Conservation (phyloP, 1,140 invertebrate genomes). For the Aporrectodea caliginosa region DNA sequence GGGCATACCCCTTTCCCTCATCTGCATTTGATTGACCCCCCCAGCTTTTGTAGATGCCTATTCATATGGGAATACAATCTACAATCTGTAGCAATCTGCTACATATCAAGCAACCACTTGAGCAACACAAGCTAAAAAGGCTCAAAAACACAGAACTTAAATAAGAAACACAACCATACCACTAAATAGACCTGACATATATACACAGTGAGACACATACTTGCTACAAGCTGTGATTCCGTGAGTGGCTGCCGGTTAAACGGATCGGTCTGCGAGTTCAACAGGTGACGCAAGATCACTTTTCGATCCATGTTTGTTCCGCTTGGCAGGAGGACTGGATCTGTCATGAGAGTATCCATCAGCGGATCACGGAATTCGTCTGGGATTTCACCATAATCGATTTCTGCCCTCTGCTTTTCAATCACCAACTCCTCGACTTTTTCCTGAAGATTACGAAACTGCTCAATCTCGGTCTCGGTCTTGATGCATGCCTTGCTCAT, state of each 20-base stretch:
- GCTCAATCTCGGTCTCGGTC: slow-evolving; percentile 70
- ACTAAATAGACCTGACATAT: background rate
- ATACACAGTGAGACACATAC: no score
- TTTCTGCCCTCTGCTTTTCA: slow-evolving; percentile 63
- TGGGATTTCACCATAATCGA: slow-evolving; percentile 91
- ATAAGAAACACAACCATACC: background rate
- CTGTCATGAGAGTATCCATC: slow-evolving; percentile 95
- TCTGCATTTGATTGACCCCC: no score
- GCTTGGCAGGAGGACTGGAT: slow-evolving; percentile 88
- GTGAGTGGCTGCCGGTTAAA: slow-evolving; percentile 91
- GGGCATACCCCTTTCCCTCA: no score
- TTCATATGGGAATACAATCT: no score
- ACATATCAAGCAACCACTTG: no score
- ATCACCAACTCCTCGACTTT: slow-evolving; percentile 75
- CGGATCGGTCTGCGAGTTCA: slow-evolving; percentile 94
- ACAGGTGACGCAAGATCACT: slow-evolving; percentile 84
- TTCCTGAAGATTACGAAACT: slow-evolving; percentile 73
- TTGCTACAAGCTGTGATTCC: slow-evolving; percentile 77
- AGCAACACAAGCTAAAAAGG: no score
- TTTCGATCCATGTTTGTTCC: slow-evolving; percentile 93
- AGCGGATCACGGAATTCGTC: slow-evolving; percentile 96
- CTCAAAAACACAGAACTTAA: background rate
- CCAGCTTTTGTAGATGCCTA: no score
- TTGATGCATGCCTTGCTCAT: slow-evolving; percentile 79
- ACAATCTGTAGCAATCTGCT: no score